phyloP scores from a whole-genome alignment of 2,113 vertebrate genomes.

The Columba janthina region DNA sequence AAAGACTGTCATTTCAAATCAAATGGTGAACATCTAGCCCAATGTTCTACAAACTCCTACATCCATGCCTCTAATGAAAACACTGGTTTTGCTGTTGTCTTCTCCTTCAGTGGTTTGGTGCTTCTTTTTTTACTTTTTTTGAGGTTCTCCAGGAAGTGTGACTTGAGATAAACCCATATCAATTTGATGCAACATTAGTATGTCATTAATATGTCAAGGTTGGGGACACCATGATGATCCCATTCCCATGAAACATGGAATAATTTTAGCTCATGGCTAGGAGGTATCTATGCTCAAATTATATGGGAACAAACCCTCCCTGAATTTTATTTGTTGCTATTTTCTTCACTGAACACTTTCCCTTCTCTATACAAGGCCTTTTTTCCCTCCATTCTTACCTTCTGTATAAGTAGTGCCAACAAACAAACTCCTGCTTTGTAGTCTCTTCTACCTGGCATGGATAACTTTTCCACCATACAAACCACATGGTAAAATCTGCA shows the following conservation, averaged over 20 bases:
- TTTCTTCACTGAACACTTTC: background rate
- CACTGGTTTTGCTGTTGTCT: background rate
- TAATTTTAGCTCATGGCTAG: background rate
- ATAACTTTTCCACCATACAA: background rate
- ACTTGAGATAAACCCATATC: background rate
- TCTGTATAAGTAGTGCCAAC: background rate
- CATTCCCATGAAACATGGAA: background rate
- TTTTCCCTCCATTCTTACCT: background rate
- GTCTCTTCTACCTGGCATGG: background rate
- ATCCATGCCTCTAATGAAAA: background rate
- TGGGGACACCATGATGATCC: background rate
- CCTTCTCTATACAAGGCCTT: background rate
- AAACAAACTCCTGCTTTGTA: background rate
- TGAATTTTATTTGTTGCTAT: background rate
- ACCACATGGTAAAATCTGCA: background rate
- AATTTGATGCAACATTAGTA: background rate
- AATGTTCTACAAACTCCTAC: background rate
- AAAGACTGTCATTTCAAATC: background rate
- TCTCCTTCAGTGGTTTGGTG: background rate
- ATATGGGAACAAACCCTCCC: background rate
- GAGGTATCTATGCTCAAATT: background rate
- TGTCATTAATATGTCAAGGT: background rate
- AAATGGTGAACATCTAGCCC: background rate
- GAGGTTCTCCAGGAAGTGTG: background rate
- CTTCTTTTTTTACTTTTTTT: background rate